Evolutionary conservation across 2,888 invertebrate genomes (phyloP), one percentile per base, ranked within the genome.

Genomic region (Melinopterus prodromus): DNA sequence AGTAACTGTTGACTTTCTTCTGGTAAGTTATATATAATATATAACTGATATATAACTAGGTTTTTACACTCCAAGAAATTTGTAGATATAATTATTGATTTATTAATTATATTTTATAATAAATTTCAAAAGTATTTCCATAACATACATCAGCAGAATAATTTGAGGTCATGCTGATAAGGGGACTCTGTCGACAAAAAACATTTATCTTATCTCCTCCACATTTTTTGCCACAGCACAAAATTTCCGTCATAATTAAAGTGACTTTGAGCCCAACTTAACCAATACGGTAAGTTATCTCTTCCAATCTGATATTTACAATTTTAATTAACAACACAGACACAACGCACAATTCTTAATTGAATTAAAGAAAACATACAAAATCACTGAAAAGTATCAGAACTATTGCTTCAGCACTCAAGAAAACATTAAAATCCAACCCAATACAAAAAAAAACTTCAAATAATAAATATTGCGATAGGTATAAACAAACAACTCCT

Each of bases 391-490:
- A 53, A 53, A 53, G 53, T 53, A 53, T 53, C 53, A 53, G 12
- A 53, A 53, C 53, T 53, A 53, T 53, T 53, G 53, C 53, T 53
- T 53, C 53, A 53, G 35, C 35, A 78, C 14, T 15, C n/a, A 74
- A 74, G 14, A 69, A 38, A 76, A 38, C 16, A 76, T 76, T 26
- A 69, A 26, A 70, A 6, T 69, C n/a, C 3, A 26, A 1, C 5
- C 53, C 9, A 53, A 53, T 12, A 53, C 7, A 16, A 77, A 69
- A 77, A 77, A 76, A 69, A 79, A 78, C 26, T 26, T 26, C 26
- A 26, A 26, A 26, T 26, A 6, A 6, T 16, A 16, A 79, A 76
- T 79, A 37, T n/a, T 72, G 36, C 16, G 76, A 69, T 16, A 35
- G 26, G 26, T 69, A 16, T 38, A 69, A 77, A 14, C 6, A 71